A percentile compares a stretch with the other conserved stretches of the same genome.
These are phyloP conservation scores for Drosophila truncata DNA, from an alignment of 1,140 invertebrate species.

Conservation along the genomic window DNA sequence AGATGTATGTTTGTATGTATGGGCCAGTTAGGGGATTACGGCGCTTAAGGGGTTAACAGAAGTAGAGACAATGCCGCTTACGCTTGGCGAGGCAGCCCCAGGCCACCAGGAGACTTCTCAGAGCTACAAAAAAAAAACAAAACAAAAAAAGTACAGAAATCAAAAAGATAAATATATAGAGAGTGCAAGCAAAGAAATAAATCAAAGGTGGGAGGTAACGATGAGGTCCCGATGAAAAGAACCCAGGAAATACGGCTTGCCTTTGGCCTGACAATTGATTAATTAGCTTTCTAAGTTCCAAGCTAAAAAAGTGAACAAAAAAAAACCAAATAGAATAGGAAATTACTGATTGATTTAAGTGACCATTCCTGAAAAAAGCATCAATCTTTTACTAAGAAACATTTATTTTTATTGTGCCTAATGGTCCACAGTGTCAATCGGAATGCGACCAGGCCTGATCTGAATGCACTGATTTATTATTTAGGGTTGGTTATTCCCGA, in stretches of 20 bases:
- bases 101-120: constrained; percentile 54
- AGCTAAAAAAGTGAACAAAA: neutral
- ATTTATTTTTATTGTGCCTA: neutral
- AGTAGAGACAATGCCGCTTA: constrained; percentile 56
- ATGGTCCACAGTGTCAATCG: neutral
- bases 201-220: neutral
- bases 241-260: neutral
- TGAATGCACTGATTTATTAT: neutral
- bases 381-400: neutral
- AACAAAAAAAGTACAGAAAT: constrained; percentile 11
- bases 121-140: constrained; percentile 32
- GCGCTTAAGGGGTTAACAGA: constrained; percentile 1
- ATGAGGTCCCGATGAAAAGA: neutral
- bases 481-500: too few species aligned
- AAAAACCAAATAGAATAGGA: too few species aligned
- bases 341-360: neutral
- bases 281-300: neutral
- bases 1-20: neutral
- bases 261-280: neutral
- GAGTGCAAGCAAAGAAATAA: neutral
- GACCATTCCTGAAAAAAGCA: too few species aligned
- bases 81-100: constrained; percentile 63
- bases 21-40: neutral
- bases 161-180: constrained; percentile 13
- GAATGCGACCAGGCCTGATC: neutral